These are phyloP conservation scores for Thymallus thymallus DNA, from an alignment of 2,113 vertebrate genomes.

Conservation along the genomic window DNA sequence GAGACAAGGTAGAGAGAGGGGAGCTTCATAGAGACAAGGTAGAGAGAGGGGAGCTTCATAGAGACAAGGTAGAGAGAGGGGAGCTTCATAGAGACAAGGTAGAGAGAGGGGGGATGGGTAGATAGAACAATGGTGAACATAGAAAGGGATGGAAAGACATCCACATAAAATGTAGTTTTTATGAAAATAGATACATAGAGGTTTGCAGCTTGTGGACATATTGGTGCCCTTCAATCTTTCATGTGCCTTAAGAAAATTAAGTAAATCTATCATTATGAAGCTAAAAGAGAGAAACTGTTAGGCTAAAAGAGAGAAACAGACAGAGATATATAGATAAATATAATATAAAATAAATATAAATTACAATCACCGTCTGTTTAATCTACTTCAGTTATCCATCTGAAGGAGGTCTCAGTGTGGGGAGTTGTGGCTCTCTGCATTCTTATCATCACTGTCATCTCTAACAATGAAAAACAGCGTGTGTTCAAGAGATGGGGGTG, in stretches of 20 bases:
- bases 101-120: not conserved
- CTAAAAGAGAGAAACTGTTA: too few species aligned
- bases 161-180: not conserved
- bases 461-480: conserved; percentile 71
- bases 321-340: too few species aligned
- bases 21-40: too few species aligned
- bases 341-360: not conserved
- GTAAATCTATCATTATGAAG: too few species aligned
- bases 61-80: not conserved
- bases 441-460: conserved; percentile 72
- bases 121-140: not conserved
- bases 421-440: conserved; percentile 57
- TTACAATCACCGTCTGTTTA: conserved; percentile 24
- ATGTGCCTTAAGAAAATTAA: too few species aligned
- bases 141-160: not conserved
- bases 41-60: not conserved
- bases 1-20: too few species aligned
- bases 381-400: conserved; percentile 44
- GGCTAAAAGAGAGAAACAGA: too few species aligned
- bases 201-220: not conserved
- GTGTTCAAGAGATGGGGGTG: conserved; percentile 59
- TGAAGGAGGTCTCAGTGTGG: conserved; percentile 42
- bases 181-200: not conserved
- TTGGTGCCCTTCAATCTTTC: too few species aligned
- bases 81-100: not conserved